phyloP scores from a whole-genome alignment of 2,797 vertebrate species.

The Scleropages formosus region DNA sequence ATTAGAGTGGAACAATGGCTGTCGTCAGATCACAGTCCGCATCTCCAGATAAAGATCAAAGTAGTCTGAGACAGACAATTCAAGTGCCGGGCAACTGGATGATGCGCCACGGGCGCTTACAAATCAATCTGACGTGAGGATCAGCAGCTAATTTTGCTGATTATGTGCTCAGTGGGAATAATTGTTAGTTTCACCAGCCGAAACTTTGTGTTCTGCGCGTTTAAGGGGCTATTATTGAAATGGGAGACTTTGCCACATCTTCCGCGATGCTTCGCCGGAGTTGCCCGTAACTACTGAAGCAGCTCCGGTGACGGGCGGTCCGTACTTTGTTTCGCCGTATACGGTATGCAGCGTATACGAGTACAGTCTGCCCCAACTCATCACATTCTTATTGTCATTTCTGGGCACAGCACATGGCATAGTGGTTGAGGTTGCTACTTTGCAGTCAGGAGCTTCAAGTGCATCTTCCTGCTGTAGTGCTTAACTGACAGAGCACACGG shows the following conservation, averaged over 20 bases:
- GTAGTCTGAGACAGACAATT: constrained; percentile 22
- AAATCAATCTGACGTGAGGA: constrained; percentile 41
- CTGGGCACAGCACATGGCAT: no score
- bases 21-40: constrained; percentile 4
- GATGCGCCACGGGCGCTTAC: constrained; percentile 26
- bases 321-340: no score
- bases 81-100: constrained; percentile 17
- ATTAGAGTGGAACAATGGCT: not conserved
- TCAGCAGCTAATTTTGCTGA: constrained; percentile 46
- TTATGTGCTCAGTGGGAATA: constrained; percentile 43
- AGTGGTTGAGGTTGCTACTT: no score
- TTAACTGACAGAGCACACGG: no score
- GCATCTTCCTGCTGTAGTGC: no score
- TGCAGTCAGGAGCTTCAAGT: no score
- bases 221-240: constrained; percentile 14
- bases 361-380: no score
- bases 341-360: no score
- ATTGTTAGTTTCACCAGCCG: constrained; percentile 43
- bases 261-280: no score
- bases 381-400: no score
- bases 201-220: constrained; percentile 31
- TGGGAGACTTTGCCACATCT: not conserved
- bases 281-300: no score
- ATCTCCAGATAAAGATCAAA: constrained; percentile 23
- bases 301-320: no score